Evolutionary conservation across 2,797 vertebrate genomes (phyloP), one percentile per base, ranked within the genome.

Genomic region (Falco columbarius): DNA sequence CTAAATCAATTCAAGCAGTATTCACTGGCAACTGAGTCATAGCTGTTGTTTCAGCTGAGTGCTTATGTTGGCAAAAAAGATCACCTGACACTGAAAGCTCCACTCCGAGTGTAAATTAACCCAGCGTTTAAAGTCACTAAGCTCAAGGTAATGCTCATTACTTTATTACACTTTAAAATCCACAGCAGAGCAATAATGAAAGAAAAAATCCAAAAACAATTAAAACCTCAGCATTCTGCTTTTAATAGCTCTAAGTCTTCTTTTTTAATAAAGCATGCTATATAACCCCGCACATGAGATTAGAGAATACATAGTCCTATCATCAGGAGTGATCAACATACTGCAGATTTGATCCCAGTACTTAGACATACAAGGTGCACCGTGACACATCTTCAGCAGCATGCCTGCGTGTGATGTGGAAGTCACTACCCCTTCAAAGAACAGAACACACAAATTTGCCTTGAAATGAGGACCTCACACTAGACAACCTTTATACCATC

Each of bases 1-100:
- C 98, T 98, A 96, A 98, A 98, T 98, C 98, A 98, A 98, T 98
- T 96, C 97, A 95, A 97, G 97, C 97, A 91, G 97, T 70, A 13
- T 97, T 97, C 81, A 59, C 93, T 92, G 96, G 94, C 97, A 96
- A 97, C 97, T 98, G 98, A 98, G 95, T 98, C 98, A 98, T 96
- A 92, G 97, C 97, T 93, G 96, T 96, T 97, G 98, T 98, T 98
- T 97, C 96, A 97, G 97, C 95, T 36, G 82, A 97, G 81, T 92
- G 97, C 97, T 97, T 97, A 88, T 96, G 96, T 92, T 97, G 97
- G 97, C 97, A 97, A 93, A 94, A 83, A 93, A 95, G 89, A 82
- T 61, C 40, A 68, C 86, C 97, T 91, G 96, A 96, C 95, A 85
- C 92, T 17, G 89, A 90, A 87, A 92, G 92, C 96, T 93, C 86